These are phyloP conservation scores for Cosmopolites sordidus DNA, from an alignment of 2,888 invertebrate species.

Conservation along the genomic window DNA sequence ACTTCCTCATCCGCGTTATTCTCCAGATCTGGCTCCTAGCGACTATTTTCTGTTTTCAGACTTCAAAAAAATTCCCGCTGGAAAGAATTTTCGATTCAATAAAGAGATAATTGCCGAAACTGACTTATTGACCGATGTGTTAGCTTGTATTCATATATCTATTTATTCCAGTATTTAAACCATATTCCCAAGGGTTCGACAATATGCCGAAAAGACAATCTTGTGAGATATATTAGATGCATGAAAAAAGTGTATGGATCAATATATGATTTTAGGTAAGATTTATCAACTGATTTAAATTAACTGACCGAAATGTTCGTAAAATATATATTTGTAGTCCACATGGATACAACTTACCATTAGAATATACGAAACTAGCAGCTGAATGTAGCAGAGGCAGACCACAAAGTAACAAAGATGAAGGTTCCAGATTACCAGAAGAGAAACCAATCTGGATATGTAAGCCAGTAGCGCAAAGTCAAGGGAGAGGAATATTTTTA, in stretches of 20 bases:
- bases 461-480: slow-evolving; percentile 81
- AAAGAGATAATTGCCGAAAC: too few species aligned
- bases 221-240: slow-evolving; percentile 71
- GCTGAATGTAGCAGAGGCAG: slow-evolving; percentile 65
- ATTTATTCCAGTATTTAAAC: slow-evolving; percentile 64
- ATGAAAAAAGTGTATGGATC: slow-evolving; percentile 78
- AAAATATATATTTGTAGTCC: slow-evolving; percentile 60
- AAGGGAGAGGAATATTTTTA: slow-evolving; percentile 78
- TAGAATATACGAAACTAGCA: slow-evolving; percentile 79
- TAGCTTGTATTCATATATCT: slow-evolving; percentile 5
- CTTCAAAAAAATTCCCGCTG: too few species aligned
- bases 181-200: slow-evolving; percentile 79
- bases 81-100: too few species aligned
- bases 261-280: slow-evolving; percentile 78
- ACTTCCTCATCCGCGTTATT: too few species aligned
- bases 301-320: too few species aligned
- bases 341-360: slow-evolving; percentile 72
- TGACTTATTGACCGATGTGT: too few species aligned
- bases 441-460: slow-evolving; percentile 73
- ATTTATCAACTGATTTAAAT: too few species aligned
- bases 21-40: too few species aligned
- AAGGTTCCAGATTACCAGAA: slow-evolving; percentile 45
- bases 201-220: slow-evolving; percentile 79
- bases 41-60: too few species aligned
- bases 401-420: slow-evolving; percentile 44